A percentile compares a stretch with the other conserved stretches of the same genome.
These are phyloP conservation scores for Suillia variegata DNA, from an alignment of 2,888 invertebrate genomes.

Conservation along the genomic window DNA sequence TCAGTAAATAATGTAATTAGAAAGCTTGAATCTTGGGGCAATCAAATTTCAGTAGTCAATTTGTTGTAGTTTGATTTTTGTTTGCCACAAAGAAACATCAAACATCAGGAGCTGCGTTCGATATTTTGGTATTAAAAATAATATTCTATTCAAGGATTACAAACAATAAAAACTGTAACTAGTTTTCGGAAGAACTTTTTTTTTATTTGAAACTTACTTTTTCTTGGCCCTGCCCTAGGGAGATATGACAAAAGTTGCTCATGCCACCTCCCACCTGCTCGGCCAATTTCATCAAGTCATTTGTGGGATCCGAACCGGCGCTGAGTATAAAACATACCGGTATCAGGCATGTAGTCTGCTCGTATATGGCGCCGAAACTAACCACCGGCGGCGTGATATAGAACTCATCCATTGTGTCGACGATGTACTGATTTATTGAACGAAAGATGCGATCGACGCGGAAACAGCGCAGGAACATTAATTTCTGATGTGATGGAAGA, in stretches of 20 bases:
- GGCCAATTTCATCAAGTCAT: slow-evolving; percentile 80
- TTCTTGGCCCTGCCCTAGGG: slow-evolving; percentile 94
- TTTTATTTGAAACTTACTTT: slow-evolving; percentile 65
- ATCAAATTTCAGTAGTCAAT: no score
- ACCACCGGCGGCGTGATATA: slow-evolving; percentile 85
- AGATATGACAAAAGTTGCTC: slow-evolving; percentile 84
- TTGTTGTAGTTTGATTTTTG: no score
- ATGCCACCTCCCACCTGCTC: slow-evolving; percentile 73
- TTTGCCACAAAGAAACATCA: no score
- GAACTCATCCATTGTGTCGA: slow-evolving; percentile 81
- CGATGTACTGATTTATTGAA: slow-evolving; percentile 83
- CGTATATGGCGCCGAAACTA: slow-evolving; percentile 82
- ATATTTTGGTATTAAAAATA: no score
- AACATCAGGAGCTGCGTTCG: no score
- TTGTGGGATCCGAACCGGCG: slow-evolving; percentile 92
- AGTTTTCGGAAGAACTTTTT: not conserved
- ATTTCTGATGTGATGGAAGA: slow-evolving; percentile 62
- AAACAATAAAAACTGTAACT: not conserved
- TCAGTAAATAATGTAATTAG: no score
- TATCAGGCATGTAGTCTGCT: slow-evolving; percentile 80
- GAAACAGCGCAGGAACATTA: slow-evolving; percentile 88
- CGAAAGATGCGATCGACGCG: slow-evolving; percentile 86
- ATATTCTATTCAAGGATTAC: no score
- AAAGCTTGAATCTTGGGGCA: no score
- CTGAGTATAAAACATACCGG: slow-evolving; percentile 93